Evolutionary conservation across 2,888 invertebrate species (phyloP), one percentile per base, ranked within the genome.

Genomic region (Esperia sulphurella): DNA sequence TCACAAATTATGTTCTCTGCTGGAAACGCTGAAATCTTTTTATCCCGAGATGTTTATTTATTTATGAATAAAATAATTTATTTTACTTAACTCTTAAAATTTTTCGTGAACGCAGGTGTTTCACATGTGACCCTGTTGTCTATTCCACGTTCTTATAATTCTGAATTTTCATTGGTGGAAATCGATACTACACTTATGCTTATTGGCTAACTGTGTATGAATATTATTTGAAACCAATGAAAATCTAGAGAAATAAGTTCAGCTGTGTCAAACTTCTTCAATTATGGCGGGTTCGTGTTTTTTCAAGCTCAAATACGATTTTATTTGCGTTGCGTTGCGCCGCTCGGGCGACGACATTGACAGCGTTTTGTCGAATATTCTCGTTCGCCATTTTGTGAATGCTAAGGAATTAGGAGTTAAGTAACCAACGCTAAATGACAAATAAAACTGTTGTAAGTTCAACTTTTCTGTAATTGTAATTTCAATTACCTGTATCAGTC

Each of bases 261-360:
- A n/a, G 1, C 6, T 59, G 3, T 76, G 67, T 79, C 70, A 69
- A 71, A 68, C 52, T 59, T 71, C 58, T 50, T 56, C 65, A 61
- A 77, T 75, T 83, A 89, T 90, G 90, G 90, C 89, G 89, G 88
- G 75, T 81, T 79, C 67, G 75, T 82, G 82, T 87, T 89, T 88
- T 88, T 90, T 87, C 84, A 77, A 83, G 76, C 79, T 77, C 77
- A 83, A 82, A 82, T 78, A 79, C 79, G 84, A 88, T 21, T 21
- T 71, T 82, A 82, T 83, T 83, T 86, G 83, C 82, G 84, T 82
- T 77, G 82, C 76, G 83, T 83, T 86, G 83, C 82, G 84, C 82
- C 78, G 82, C 76, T 70, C 74, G 72, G 75, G 80, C 81, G 79
- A 82, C 83, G 87, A 86, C 86, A 79, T 82, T 88, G 86, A 86